Percentiles rank a stretch among this genome's conserved stretches.
Evolutionary conservation across 2,797 vertebrate species (phyloP).

Genomic region (Tauraco hartlaubi): DNA sequence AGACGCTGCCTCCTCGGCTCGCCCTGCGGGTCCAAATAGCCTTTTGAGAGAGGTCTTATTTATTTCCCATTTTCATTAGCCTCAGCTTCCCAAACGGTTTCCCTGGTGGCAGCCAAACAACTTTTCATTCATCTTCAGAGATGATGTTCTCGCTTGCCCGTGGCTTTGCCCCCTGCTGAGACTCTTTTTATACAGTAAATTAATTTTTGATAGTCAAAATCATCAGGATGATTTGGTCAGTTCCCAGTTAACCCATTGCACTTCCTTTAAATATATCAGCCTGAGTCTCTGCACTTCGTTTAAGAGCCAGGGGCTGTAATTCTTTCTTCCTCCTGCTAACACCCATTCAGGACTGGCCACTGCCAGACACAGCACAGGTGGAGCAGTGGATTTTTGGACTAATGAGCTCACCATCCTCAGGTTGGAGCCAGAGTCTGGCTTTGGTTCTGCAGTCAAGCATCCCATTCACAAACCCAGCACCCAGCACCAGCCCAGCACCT

Average conservation of each 20-base stretch:
- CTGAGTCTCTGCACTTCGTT: neutral
- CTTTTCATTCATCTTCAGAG: neutral
- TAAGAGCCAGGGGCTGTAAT: neutral
- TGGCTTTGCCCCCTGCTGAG: neutral
- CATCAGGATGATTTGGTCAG: neutral
- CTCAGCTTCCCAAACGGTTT: neutral
- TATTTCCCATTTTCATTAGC: conserved; percentile 34
- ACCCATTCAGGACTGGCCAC: rapidly evolving
- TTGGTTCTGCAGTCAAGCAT: neutral
- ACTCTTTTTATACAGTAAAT: neutral
- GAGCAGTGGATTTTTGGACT: neutral
- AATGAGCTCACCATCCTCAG: neutral
- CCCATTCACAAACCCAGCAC: neutral
- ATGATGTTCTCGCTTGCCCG: neutral
- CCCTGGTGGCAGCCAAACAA: conserved; percentile 21
- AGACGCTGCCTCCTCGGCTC: neutral
- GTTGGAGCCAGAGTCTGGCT: neutral
- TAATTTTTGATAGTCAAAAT: neutral
- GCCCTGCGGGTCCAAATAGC: neutral
- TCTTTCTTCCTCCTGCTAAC: neutral
- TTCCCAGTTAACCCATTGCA: neutral
- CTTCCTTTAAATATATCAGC: neutral
- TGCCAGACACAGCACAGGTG: neutral
- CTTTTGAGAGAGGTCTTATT: conserved; percentile 23
- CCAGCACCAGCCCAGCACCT: neutral